Base-by-base conservation (phyloP, 2,113 vertebrate genomes). In the Dipodomys spectabilis region DNA sequence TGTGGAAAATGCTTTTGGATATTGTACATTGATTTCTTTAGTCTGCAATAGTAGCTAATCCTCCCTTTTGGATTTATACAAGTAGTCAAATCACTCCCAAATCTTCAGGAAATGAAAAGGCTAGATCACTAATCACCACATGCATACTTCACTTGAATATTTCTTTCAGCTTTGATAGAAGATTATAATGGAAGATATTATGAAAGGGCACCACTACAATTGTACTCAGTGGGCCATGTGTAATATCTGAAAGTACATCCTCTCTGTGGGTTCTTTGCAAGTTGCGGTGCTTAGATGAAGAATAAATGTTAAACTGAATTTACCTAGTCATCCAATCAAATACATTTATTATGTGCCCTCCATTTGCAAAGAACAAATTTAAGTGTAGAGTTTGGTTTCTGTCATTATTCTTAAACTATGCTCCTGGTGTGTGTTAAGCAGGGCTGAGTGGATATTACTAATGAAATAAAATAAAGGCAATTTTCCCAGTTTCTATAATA, bases 31-130 rank as follows among this genome's bases (percentile, higher is more conserved):
- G 91, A 93, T 90, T 94, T 93, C 65, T 94, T 91, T n/a, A 73
- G 67, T 67, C 81, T 82, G 74, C 16, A 79, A 90, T 65, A 93
- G 90, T 60, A 93, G 90, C 78, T 96, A 86, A 95, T 93, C 49
- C 65, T 19, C 35, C 22, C 30, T 86, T 82, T 95, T 83, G 81
- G 91, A 82, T 71, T 92, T 86, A 19, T 89, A 92, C 79, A 96
- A 88, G 91, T 72, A 93, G 86, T 89, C 67, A 95, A 94, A 96
- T 97, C 91, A 97, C 79, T 96, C 74, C 91, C 85, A 95, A 92
- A 96, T 96, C 87, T 97, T 97, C 87, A 95, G 96, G 84, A 97
- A 96, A 96, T 97, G 91, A 97, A 97, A 39, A 95, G 82, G 44
- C 87, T 95, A 80, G 90, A 92, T 91, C 49, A 85, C 93, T 96